phyloP scores from a whole-genome alignment of 2,888 invertebrate genomes.

The Ennomos quercinarius region DNA sequence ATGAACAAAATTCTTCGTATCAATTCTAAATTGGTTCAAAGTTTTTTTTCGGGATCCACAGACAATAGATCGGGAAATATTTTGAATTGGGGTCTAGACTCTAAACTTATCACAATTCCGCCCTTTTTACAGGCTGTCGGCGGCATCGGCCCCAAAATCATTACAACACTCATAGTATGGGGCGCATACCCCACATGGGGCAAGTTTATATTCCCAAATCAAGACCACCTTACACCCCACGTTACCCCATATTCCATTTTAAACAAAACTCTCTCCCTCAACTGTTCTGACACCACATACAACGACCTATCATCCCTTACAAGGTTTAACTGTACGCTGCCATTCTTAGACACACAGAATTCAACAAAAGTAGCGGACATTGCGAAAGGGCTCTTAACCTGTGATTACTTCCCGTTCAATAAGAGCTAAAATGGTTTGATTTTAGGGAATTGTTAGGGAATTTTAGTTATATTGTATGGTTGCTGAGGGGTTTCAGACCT shows the following conservation, averaged over 20 bases:
- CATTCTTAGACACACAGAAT: conserved; percentile 32
- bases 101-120: too few species aligned
- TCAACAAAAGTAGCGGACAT: conserved; percentile 36
- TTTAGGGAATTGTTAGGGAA: not conserved
- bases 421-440: conserved; percentile 39
- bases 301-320: conserved; percentile 35
- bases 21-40: too few species aligned
- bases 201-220: conserved; percentile 83
- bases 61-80: too few species aligned
- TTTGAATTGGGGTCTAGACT: too few species aligned
- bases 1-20: too few species aligned
- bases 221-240: conserved; percentile 30
- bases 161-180: conserved; percentile 90
- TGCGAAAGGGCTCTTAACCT: conserved; percentile 52
- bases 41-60: too few species aligned
- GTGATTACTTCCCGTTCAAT: conserved; percentile 54
- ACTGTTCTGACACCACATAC: conserved; percentile 47
- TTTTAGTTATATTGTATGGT: not conserved
- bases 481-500: not conserved
- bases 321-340: conserved; percentile 56
- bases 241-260: conserved; percentile 15
- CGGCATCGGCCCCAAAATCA: conserved; percentile 91
- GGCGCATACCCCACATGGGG: conserved; percentile 92
- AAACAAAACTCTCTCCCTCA: conserved; percentile 43
- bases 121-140: conserved; percentile 86